Conservation (phyloP, 2,797 vertebrate species). For the Amphiprion clarkii region DNA sequence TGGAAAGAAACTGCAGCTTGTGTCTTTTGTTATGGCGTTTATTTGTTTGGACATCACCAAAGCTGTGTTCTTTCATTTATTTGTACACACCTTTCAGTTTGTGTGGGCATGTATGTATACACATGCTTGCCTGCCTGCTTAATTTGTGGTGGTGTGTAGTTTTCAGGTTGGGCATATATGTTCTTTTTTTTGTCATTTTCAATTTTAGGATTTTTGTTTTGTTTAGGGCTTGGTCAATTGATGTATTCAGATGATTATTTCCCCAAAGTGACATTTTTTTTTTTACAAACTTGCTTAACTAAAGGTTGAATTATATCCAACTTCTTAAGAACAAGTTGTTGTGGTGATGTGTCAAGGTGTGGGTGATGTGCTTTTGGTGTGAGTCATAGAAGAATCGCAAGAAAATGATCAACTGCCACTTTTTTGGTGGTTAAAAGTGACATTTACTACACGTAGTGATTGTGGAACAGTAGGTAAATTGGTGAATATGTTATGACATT, state of each 20-base stretch:
- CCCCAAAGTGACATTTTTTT: conserved; percentile 49
- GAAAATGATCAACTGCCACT: neutral
- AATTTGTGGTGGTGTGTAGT: conserved; percentile 32
- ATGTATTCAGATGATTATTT: conserved; percentile 17
- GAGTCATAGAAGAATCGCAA: neutral
- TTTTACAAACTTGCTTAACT: conserved; percentile 56
- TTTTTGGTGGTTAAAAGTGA: neutral
- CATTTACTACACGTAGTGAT: neutral
- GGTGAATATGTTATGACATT: neutral
- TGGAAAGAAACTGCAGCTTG: conserved; percentile 49
- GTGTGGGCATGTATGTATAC: conserved; percentile 19
- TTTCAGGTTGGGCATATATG: neutral
- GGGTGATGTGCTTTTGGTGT: neutral
- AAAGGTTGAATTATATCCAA: conserved; percentile 51
- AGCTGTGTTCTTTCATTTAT: conserved; percentile 48
- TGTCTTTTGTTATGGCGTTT: conserved; percentile 39
- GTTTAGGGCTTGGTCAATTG: conserved; percentile 9
- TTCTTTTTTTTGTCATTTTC: conserved; percentile 3
- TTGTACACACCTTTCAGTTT: conserved; percentile 32
- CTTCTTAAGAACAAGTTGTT: conserved; percentile 11
- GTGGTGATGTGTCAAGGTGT: conserved; percentile 26
- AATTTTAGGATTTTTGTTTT: conserved; percentile 27
- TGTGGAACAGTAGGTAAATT: neutral
- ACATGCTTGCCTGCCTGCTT: conserved; percentile 27
- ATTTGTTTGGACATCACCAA: conserved; percentile 42